phyloP scores from a whole-genome alignment of 2,797 vertebrate genomes.

The Tolypeutes matacus region DNA sequence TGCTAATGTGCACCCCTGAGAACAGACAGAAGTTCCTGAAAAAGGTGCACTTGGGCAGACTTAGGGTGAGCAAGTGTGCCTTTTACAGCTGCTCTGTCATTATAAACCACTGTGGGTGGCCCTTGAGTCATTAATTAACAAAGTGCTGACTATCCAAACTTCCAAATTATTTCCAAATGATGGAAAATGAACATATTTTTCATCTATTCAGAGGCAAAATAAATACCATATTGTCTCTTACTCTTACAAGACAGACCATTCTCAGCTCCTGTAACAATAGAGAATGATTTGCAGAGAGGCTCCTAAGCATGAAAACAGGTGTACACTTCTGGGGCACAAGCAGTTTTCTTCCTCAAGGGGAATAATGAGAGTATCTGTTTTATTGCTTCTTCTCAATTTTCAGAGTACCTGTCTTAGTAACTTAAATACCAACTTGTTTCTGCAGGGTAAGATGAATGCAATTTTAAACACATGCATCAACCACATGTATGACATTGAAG shows the following conservation, averaged over 20 bases:
- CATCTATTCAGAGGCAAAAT: conserved; percentile 62
- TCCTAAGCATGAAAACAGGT: conserved; percentile 48
- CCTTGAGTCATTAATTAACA: conserved; percentile 74
- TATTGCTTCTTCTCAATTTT: conserved; percentile 45
- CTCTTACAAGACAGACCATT: conserved; percentile 8
- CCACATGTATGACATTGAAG: not conserved
- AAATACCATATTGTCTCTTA: conserved; percentile 59
- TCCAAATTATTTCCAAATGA: conserved; percentile 74
- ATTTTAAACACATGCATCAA: conserved; percentile 6
- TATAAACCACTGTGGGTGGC: conserved; percentile 73
- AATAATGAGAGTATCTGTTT: not conserved
- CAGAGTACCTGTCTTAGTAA: conserved; percentile 2
- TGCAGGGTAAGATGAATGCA: not conserved
- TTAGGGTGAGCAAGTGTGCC: conserved; percentile 30
- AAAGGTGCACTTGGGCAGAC: conserved; percentile 42
- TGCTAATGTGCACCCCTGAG: not conserved
- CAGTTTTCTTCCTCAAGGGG: conserved; percentile 1
- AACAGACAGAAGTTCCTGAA: conserved; percentile 25
- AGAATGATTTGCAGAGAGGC: conserved; percentile 32
- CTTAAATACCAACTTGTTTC: conserved; percentile 21
- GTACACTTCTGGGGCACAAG: not conserved
- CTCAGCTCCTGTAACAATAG: conserved; percentile 45
- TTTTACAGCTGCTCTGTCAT: conserved; percentile 72
- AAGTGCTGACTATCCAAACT: conserved; percentile 71
- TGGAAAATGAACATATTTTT: conserved; percentile 68